Evolutionary conservation across 2,797 vertebrate species (phyloP), one percentile per base, ranked within the genome.

Genomic region (Pachyuromys duprasi): DNA sequence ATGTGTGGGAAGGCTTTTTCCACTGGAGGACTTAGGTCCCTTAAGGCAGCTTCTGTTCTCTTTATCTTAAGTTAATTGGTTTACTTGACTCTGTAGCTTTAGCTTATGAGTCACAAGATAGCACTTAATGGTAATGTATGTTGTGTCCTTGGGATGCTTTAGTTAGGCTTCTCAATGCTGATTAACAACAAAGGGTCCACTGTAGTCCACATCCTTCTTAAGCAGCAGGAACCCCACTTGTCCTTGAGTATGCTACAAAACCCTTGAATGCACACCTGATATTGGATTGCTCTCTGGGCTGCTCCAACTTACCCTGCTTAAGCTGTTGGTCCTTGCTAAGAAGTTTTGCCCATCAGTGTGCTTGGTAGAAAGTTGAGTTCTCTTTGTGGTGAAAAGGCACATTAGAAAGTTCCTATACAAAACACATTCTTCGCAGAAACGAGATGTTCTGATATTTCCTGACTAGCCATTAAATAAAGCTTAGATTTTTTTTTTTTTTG

Each of bases 71-170:
- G 80, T 84, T 82, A 89, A 91, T 90, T 88, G 74, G 14, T 62
- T 75, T 79, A 76, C 84, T 55, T 65, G 26, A 82, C 74, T 92
- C 42, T 75, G 20, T 88, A 86, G 62, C 80, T 84, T 90, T 65
- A 17, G 31, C 39, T 87, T 67, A 69, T 63, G 72, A 76, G 55
- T 76, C 91, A 88, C 53, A 86, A 94, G 62, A 75, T 22, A 88
- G 55, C 70, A 62, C 31, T 94, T 91, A 79, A 42, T 49, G 24
- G 20, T 53, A 65, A 91, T 18, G 65, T 13, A n/a, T 82, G 60
- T 83, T 75, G 26, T 84, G 8, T 70, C 75, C 53, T 89, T 49
- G 33, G 75, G 53, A 83, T 55, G 22, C 42, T 62, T 22, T 45
- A 22, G 26, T 57, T 26, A 24, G 49, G 0, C 62, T 93, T 94